Conservation (phyloP, 2,113 vertebrate species). For the Vidua chalybeata region DNA sequence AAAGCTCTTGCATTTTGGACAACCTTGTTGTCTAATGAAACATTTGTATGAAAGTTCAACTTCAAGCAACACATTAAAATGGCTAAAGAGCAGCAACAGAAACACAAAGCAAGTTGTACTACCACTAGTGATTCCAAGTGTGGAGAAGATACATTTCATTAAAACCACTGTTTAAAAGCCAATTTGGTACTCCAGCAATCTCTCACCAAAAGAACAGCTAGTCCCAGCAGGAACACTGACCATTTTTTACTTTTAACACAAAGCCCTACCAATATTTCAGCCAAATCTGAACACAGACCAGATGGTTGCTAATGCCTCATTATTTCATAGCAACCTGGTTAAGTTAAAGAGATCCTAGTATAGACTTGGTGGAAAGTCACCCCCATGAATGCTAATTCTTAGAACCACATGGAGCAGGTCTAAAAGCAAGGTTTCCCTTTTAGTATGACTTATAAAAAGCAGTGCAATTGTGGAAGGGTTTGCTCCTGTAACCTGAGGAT, state of each 20-base stretch:
- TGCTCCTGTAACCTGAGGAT: conserved; percentile 81
- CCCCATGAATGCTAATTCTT: not conserved
- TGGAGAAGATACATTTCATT: not conserved
- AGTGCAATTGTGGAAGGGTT: conserved; percentile 59
- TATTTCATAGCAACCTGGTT: not conserved
- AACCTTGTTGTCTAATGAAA: not conserved
- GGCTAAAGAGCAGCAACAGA: not conserved
- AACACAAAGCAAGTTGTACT: not conserved
- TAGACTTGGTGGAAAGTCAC: not conserved
- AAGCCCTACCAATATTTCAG: not conserved
- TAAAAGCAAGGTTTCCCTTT: conserved; percentile 2
- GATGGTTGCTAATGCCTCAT: not conserved
- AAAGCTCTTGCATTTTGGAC: not conserved
- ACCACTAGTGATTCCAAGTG: not conserved
- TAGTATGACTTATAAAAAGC: conserved; percentile 45
- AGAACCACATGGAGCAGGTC: not conserved
- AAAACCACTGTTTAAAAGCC: not conserved
- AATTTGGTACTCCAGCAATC: not conserved
- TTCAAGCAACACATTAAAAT: not conserved
- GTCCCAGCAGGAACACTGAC: not conserved
- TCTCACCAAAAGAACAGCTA: not conserved
- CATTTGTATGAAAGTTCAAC: not conserved
- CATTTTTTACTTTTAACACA: not conserved
- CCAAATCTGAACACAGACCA: not conserved
- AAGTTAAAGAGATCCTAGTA: not conserved